Conservation (phyloP, 2,888 invertebrate species). For the Germaria angustata region DNA sequence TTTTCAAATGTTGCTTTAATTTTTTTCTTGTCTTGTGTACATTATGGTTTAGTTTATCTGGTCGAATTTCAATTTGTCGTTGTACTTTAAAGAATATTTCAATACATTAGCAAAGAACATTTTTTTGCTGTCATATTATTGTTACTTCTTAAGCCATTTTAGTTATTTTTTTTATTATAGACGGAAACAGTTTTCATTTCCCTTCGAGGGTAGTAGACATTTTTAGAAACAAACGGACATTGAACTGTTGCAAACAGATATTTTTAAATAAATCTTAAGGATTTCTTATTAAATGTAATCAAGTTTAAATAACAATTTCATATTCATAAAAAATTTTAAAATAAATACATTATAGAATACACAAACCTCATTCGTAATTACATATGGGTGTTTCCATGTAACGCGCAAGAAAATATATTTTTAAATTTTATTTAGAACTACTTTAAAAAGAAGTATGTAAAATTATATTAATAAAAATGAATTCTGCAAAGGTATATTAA, state of each 20-base stretch:
- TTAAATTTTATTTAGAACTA: too few species aligned
- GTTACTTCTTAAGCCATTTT: conserved; percentile 67
- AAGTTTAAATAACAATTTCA: background rate
- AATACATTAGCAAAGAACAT: conserved; percentile 47
- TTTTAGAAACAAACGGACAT: conserved; percentile 49
- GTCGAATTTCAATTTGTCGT: conserved; percentile 65
- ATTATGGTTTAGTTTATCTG: conserved; percentile 58
- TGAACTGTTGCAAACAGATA: conserved; percentile 45
- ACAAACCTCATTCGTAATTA: background rate
- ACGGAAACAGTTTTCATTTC: conserved; percentile 78
- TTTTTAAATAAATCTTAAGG: conserved; percentile 57
- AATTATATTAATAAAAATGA: too few species aligned
- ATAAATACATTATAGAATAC: too few species aligned
- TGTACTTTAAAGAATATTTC: conserved; percentile 60
- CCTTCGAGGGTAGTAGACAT: conserved; percentile 69
- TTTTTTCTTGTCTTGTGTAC: conserved; percentile 47
- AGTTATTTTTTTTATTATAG: conserved; percentile 35
- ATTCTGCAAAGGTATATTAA: too few species aligned
- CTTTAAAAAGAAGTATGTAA: too few species aligned
- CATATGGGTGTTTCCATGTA: too few species aligned
- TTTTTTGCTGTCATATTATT: conserved; percentile 71
- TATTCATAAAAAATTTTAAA: background rate
- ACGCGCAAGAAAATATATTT: too few species aligned
- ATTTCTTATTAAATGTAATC: conserved; percentile 43
- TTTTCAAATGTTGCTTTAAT: conserved; percentile 26